Base-by-base conservation (phyloP, 2,888 invertebrate genomes). In the Geophilus truncorum region DNA sequence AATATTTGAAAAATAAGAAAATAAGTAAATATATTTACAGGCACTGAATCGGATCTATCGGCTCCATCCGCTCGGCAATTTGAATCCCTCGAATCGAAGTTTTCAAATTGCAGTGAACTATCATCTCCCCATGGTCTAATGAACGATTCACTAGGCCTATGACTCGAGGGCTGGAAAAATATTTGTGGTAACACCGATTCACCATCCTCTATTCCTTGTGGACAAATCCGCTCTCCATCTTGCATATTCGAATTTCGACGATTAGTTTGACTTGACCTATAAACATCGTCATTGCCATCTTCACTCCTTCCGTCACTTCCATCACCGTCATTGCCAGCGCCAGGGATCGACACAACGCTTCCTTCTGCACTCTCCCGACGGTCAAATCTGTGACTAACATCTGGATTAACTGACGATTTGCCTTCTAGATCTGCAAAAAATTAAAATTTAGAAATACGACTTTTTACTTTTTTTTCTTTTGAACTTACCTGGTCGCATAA, bases 331-430 rank as follows among this genome's bases (percentile, higher is more conserved):
- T 77, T 32, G 10, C 77, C 77, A 28, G 21, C n/a, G 7, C 25
- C 28, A 28, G 77, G 77, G n/a, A 15, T 30, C 32, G 77, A 30
- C 2, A 77, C 36, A 21, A 34, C 36, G 21, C 77, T 34, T 12
- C 77, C 77, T 77, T 77, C 77, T 25, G 77, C 77, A 23, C 36
- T n/a, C 21, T 77, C 77, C n/a, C 77, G 30, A n/a, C 12, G 51
- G 7, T 51, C 51, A 18, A 51, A 51, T 51, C 51, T 15, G 6
- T 7, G 51, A 7, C 5, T 4, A 7, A 51, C 1, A 21, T 51
- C 51, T 18, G 51, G 6, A 18, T 21, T 51, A 7, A 7, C 18
- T 5, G 4, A 5, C 18, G 51, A n/a, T n/a, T 51, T 51, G 1
- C 51, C 51, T 18, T 51, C 51, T 7, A 51, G 18, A 51, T 51